A percentile compares a stretch with the other conserved stretches of the same genome.
Conservation (phyloP, 2,113 vertebrate genomes). For the Papio anubis region DNA sequence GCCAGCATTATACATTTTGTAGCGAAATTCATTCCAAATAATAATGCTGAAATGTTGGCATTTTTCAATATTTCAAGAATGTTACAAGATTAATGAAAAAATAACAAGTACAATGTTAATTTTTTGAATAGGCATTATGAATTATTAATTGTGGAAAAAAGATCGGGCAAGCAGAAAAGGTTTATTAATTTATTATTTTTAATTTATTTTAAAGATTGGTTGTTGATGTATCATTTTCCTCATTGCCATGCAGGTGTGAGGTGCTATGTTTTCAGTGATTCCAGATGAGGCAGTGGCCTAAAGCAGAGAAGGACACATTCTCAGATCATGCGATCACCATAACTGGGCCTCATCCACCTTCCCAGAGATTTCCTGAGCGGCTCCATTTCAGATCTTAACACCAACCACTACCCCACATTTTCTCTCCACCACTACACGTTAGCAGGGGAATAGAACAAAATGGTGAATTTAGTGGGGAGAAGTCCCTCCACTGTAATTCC, state of each 20-base stretch:
- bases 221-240: background rate
- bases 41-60: background rate
- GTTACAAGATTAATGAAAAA: background rate
- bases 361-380: background rate
- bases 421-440: background rate
- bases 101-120: background rate
- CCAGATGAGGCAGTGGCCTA: background rate
- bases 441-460: background rate
- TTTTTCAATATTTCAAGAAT: slow-evolving; percentile 1
- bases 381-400: background rate
- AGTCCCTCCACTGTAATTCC: too few species aligned
- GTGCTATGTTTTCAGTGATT: fast-evolving
- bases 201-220: background rate
- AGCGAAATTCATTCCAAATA: background rate
- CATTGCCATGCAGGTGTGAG: fast-evolving
- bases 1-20: background rate
- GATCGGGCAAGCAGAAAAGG: background rate
- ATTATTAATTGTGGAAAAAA: background rate
- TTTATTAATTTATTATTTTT: background rate
- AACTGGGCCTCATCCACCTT: background rate
- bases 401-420: fast-evolving
- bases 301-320: background rate
- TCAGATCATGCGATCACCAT: background rate
- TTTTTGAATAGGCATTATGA: background rate
- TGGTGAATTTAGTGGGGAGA: background rate